Conservation (phyloP, 2,113 vertebrate genomes). For the Bubalus kerabau region DNA sequence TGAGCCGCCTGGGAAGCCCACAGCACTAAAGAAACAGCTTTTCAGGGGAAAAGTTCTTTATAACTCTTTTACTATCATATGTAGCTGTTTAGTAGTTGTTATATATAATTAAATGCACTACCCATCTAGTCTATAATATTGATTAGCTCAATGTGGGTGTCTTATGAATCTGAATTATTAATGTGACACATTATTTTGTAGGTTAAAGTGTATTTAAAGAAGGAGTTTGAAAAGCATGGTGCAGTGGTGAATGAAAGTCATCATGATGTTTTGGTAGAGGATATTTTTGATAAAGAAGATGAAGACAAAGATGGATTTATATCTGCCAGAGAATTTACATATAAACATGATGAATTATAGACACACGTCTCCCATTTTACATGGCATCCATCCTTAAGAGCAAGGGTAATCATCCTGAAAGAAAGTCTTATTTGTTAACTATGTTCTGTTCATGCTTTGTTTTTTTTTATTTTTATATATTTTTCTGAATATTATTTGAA, state of each 20-base stretch:
- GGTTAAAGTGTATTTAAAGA: conserved; percentile 95
- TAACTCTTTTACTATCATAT: not conserved
- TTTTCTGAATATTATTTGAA: conserved; percentile 56
- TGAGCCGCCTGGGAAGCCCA: not conserved
- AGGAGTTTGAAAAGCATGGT: conserved; percentile 94
- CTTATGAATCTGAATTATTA: not conserved
- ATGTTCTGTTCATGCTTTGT: conserved; percentile 17
- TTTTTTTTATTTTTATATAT: conserved; percentile 49
- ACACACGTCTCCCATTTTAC: not conserved
- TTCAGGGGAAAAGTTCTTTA: not conserved
- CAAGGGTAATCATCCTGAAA: conserved; percentile 14
- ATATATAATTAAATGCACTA: not conserved
- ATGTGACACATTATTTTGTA: conserved; percentile 67
- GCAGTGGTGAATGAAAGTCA: conserved; percentile 93
- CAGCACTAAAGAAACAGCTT: not conserved
- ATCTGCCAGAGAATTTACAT: conserved; percentile 96
- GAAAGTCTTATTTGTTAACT: conserved; percentile 56
- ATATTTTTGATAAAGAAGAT: conserved; percentile 97
- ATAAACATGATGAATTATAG: conserved; percentile 94
- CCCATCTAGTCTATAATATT: not conserved
- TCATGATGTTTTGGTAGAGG: conserved; percentile 91
- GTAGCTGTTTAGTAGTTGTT: not conserved
- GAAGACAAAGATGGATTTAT: conserved; percentile 94
- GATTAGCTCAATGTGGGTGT: not conserved
- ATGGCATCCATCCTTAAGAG: not conserved